phyloP scores from a whole-genome alignment of 2,797 vertebrate species.

The Vultur gryphus region DNA sequence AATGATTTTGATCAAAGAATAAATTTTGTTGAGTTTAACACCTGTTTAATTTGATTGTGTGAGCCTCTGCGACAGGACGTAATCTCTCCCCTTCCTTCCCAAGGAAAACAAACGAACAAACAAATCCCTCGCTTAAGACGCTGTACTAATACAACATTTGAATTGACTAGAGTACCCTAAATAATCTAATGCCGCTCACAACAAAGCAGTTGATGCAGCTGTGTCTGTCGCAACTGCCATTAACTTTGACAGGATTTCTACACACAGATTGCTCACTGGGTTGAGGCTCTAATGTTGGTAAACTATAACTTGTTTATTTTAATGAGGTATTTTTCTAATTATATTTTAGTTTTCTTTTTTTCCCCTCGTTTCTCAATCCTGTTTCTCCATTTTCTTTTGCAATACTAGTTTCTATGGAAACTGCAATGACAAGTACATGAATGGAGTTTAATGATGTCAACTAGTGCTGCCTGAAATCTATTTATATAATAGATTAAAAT shows the following conservation, averaged over 20 bases:
- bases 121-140: background rate
- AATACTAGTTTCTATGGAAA: constrained; percentile 72
- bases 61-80: background rate
- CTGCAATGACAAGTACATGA: constrained; percentile 56
- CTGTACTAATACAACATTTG: background rate
- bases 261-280: background rate
- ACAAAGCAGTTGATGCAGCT: background rate
- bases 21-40: too few species aligned
- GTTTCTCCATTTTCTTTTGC: background rate
- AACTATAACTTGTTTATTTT: background rate
- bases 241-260: background rate
- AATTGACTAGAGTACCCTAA: background rate
- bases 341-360: background rate
- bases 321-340: background rate
- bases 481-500: constrained; percentile 55
- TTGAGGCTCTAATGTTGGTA: background rate
- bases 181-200: background rate
- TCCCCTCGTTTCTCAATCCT: background rate
- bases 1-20: too few species aligned
- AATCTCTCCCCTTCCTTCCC: background rate
- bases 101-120: background rate
- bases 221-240: background rate
- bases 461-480: constrained; percentile 52
- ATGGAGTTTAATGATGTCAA: constrained; percentile 63
- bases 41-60: too few species aligned